Evolutionary conservation across 2,888 invertebrate genomes (phyloP).

Genomic region (Diabrotica balteata): DNA sequence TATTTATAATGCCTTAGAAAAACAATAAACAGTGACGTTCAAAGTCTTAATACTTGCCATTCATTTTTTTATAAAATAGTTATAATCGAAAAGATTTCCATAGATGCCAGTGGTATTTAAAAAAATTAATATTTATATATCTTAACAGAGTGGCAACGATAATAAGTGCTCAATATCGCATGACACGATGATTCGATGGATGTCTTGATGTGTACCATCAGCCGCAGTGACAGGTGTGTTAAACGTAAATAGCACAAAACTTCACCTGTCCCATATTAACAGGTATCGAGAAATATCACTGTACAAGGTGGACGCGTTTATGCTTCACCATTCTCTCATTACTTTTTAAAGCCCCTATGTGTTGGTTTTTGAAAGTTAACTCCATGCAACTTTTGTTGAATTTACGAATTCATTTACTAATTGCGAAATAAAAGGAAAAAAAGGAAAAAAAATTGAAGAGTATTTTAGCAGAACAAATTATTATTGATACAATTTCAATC

Average conservation of each 20-base stretch:
- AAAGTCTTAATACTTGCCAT: too few species aligned
- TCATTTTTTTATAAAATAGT: too few species aligned
- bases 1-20: too few species aligned
- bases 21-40: too few species aligned
- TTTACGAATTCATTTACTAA: too few species aligned
- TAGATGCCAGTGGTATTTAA: constrained; percentile 8
- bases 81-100: neutral
- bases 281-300: constrained; percentile 46
- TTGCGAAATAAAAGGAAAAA: too few species aligned
- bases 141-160: constrained; percentile 34
- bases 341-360: constrained; percentile 26
- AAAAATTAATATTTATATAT: constrained; percentile 23
- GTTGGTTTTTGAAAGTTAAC: neutral
- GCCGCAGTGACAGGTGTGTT: constrained; percentile 52
- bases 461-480: too few species aligned
- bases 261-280: constrained; percentile 53
- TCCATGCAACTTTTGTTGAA: too few species aligned
- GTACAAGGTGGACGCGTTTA: constrained; percentile 35
- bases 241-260: constrained; percentile 47
- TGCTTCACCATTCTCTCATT: constrained; percentile 19
- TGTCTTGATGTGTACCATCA: constrained; percentile 48
- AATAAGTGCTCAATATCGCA: constrained; percentile 43
- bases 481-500: too few species aligned
- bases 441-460: too few species aligned
- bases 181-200: constrained; percentile 47